Evolutionary conservation across 2,113 vertebrate species (phyloP).

Genomic region (Ramphastos sulfuratus): DNA sequence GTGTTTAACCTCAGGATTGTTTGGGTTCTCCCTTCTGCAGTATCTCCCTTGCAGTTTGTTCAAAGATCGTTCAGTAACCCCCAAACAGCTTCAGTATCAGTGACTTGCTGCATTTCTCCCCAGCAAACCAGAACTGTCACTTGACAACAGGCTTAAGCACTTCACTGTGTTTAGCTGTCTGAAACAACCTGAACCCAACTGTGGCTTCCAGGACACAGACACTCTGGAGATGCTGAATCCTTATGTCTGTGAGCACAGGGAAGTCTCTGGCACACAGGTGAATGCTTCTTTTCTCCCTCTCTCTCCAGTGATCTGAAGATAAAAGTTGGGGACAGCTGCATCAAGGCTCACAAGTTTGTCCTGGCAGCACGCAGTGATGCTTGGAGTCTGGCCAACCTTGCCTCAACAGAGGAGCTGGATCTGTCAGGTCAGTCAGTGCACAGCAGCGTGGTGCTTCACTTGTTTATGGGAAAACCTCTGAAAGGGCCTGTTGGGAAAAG

Average conservation of each 20-base stretch:
- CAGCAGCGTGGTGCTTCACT: background rate
- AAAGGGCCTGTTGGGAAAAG: background rate
- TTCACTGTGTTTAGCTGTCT: background rate
- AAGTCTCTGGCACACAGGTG: background rate
- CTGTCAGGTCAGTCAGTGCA: constrained; percentile 86
- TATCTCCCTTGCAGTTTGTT: background rate
- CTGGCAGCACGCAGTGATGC: constrained; percentile 93
- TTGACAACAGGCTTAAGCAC: background rate
- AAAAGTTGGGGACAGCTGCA: constrained; percentile 81
- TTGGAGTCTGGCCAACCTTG: constrained; percentile 91
- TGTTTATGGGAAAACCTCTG: background rate
- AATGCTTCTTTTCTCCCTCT: background rate
- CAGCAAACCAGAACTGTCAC: background rate
- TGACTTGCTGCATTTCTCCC: background rate
- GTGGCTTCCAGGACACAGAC: background rate
- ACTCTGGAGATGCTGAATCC: background rate
- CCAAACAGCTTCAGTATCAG: background rate
- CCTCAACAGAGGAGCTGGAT: constrained; percentile 88
- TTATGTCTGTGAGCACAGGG: background rate
- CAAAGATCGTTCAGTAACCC: background rate
- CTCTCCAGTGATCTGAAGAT: constrained; percentile 90
- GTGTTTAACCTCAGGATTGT: background rate
- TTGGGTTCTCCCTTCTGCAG: background rate
- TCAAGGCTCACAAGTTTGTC: constrained; percentile 95
- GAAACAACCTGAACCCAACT: background rate